These are phyloP conservation scores for Sciurus vulgaris DNA, from an alignment of 2,797 vertebrate species.

Conservation along the genomic window DNA sequence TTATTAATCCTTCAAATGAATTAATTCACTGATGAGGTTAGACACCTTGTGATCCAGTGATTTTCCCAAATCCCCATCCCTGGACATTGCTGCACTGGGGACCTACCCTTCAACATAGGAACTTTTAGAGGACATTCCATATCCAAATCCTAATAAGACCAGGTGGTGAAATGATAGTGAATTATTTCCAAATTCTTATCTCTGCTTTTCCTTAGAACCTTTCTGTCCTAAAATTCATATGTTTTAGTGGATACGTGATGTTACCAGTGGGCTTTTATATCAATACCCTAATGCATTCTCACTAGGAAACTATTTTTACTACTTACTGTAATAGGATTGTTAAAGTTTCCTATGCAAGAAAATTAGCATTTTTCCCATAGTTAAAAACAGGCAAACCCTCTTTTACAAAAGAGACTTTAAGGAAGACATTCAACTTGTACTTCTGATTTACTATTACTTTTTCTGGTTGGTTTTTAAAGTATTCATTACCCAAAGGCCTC, in stretches of 20 bases:
- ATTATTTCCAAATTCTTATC: conserved; percentile 81
- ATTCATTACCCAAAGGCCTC: not conserved
- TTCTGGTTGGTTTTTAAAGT: conserved; percentile 63
- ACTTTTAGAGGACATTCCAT: not conserved
- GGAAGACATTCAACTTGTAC: conserved; percentile 39
- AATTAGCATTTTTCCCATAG: conserved; percentile 87
- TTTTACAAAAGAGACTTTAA: conserved; percentile 11
- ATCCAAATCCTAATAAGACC: not conserved
- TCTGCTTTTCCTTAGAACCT: conserved; percentile 74
- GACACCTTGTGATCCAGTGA: not conserved
- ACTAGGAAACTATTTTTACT: conserved; percentile 89
- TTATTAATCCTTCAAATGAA: not conserved
- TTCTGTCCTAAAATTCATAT: conserved; percentile 79
- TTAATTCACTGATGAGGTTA: not conserved
- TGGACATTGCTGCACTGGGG: not conserved
- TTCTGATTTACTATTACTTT: conserved; percentile 45
- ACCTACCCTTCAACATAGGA: not conserved
- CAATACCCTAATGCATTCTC: conserved; percentile 85
- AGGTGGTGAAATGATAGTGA: conserved; percentile 59
- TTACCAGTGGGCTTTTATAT: conserved; percentile 84
- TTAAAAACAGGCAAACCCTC: conserved; percentile 72
- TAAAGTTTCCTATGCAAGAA: conserved; percentile 84
- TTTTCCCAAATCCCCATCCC: not conserved
- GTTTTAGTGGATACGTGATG: conserved; percentile 84
- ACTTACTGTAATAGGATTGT: conserved; percentile 83